Conservation (phyloP, 2,113 vertebrate species). For the Myrmecophaga tridactyla region DNA sequence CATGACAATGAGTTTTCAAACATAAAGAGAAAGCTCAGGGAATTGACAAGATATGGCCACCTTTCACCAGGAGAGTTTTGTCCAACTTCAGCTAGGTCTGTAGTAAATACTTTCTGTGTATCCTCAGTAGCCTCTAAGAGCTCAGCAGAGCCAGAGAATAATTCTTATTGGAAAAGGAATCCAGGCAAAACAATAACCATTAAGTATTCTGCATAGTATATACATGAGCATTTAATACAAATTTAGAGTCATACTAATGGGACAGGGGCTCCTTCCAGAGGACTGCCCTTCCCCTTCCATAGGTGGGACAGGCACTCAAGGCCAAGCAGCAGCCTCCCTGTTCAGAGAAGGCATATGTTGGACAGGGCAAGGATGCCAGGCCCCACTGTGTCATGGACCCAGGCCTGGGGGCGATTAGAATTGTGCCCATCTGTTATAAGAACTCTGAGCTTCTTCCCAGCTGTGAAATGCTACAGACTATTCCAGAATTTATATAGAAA, state of each 20-base stretch:
- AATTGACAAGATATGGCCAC: neutral
- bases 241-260: neutral
- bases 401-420: neutral
- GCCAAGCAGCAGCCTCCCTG: neutral
- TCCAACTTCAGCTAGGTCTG: neutral
- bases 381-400: too few relatives aligned
- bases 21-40: neutral
- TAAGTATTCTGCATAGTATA: neutral
- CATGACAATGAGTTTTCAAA: neutral
- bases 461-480: neutral
- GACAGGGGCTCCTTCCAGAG: neutral
- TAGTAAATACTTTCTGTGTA: neutral
- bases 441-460: neutral
- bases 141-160: neutral
- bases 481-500: neutral
- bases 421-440: neutral
- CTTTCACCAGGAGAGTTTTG: neutral
- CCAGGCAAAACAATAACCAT: neutral
- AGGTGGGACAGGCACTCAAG: accelerated
- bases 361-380: too few relatives aligned
- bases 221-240: neutral
- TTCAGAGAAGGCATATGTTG: neutral
- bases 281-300: neutral
- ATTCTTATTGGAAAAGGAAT: neutral
- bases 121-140: neutral